phyloP scores from a whole-genome alignment of 2,888 invertebrate genomes.

The Calliscelio sp. region DNA sequence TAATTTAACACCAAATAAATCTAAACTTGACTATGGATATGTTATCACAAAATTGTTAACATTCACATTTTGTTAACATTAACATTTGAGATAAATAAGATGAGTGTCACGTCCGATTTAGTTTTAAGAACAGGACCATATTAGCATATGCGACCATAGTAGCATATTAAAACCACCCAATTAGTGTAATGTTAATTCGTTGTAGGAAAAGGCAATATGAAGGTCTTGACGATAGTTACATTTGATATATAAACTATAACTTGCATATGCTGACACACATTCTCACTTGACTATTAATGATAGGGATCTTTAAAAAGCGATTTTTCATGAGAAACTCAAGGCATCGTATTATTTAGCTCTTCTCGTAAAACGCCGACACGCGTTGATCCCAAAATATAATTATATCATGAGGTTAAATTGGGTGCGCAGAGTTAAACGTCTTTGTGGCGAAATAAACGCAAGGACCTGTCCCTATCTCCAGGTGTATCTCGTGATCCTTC shows the following conservation, averaged over 20 bases:
- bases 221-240: slow-evolving; percentile 23
- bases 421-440: slow-evolving; percentile 26
- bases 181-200: slow-evolving; percentile 18
- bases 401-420: slow-evolving; percentile 43
- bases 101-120: too few species aligned
- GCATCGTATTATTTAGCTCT: slow-evolving; percentile 27
- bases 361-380: slow-evolving; percentile 49
- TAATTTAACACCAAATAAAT: too few species aligned
- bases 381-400: slow-evolving; percentile 59
- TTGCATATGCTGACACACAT: slow-evolving; percentile 27
- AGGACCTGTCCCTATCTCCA: slow-evolving; percentile 38
- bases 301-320: slow-evolving; percentile 48
- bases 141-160: slow-evolving; percentile 17
- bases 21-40: too few species aligned
- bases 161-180: slow-evolving; percentile 45
- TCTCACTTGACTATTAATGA: slow-evolving; percentile 46
- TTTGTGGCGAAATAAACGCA: slow-evolving; percentile 18
- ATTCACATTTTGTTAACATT: too few species aligned
- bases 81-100: too few species aligned
- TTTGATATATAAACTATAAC: slow-evolving; percentile 54
- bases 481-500: slow-evolving; percentile 62
- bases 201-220: slow-evolving; percentile 8
- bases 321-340: slow-evolving; percentile 41
- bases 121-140: too few species aligned
- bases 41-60: too few species aligned